A percentile compares a stretch with the other conserved stretches of the same genome.
Evolutionary conservation across 2,888 invertebrate species (phyloP).

Genomic region (Nowickia ferox): DNA sequence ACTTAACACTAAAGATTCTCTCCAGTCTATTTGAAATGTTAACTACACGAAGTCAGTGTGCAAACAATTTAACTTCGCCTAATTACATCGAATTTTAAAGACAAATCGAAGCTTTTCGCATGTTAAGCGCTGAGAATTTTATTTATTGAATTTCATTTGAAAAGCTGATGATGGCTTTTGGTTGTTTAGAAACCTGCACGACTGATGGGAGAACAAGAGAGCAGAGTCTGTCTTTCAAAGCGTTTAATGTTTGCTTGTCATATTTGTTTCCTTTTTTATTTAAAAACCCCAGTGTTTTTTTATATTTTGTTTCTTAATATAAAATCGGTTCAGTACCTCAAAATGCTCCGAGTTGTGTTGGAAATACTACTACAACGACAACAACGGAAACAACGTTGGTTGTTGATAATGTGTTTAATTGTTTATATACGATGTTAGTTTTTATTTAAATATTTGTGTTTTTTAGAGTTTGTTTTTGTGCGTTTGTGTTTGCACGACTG

Average conservation of each 20-base stretch:
- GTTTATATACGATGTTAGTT: conserved; percentile 16
- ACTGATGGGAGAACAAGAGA: conserved; percentile 60
- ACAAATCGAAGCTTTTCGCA: conserved; percentile 58
- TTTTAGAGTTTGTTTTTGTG: conserved; percentile 6
- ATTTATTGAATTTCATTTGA: not conserved
- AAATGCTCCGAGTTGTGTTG: conserved; percentile 22
- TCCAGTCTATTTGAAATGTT: conserved; percentile 68
- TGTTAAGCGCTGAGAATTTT: conserved; percentile 52
- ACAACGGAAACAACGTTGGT: not conserved
- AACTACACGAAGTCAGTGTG: conserved; percentile 77
- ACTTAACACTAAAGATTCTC: conserved; percentile 53
- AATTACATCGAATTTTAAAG: conserved; percentile 80
- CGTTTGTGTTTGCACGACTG: conserved; percentile 55
- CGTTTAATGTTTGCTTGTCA: conserved; percentile 9
- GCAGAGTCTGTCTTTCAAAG: conserved; percentile 4
- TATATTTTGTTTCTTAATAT: not conserved
- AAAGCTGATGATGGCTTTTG: conserved; percentile 4
- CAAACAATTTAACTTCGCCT: conserved; percentile 79
- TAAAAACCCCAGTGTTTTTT: not conserved
- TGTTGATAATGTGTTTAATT: conserved; percentile 26
- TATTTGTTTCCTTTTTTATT: conserved; percentile 5
- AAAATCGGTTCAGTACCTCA: conserved; percentile 35
- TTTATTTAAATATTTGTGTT: conserved; percentile 18
- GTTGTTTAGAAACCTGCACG: conserved; percentile 40
- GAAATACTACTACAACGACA: conserved; percentile 24